These are phyloP conservation scores for Leucoraja ocellata DNA, from an alignment of 2,797 vertebrate genomes.

Conservation along the genomic window DNA sequence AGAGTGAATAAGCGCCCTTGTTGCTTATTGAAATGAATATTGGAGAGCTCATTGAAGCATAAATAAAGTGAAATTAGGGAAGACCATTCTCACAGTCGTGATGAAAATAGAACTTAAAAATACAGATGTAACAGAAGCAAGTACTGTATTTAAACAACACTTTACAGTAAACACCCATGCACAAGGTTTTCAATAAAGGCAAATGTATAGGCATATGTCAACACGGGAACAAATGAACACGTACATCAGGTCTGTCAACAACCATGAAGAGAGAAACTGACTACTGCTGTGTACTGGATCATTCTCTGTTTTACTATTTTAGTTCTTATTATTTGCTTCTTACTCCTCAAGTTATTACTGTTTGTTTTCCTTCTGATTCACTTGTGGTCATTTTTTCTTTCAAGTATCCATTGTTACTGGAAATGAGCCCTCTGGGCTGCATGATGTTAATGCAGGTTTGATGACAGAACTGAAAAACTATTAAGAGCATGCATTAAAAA, in stretches of 20 bases:
- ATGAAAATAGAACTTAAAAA: neutral
- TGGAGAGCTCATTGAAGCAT: neutral
- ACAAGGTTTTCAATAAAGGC: neutral
- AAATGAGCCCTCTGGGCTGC: neutral
- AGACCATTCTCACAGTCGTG: neutral
- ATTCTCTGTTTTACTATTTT: constrained; percentile 11
- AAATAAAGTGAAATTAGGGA: neutral
- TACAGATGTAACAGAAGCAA: neutral
- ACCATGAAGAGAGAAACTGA: neutral
- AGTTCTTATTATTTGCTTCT: neutral
- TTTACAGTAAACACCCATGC: neutral
- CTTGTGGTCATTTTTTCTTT: neutral
- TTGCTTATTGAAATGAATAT: neutral
- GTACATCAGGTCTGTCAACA: neutral
- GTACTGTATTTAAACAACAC: neutral
- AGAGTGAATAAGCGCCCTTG: neutral
- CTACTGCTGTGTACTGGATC: neutral
- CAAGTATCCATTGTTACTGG: neutral
- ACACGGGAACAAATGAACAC: neutral
- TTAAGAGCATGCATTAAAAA: neutral
- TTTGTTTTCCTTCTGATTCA: neutral
- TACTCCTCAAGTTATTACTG: neutral
- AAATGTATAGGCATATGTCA: neutral
- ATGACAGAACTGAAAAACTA: neutral
- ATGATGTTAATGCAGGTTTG: neutral